Evolutionary conservation across 2,888 invertebrate genomes (phyloP).

Genomic region (Hanleya hanleyi): DNA sequence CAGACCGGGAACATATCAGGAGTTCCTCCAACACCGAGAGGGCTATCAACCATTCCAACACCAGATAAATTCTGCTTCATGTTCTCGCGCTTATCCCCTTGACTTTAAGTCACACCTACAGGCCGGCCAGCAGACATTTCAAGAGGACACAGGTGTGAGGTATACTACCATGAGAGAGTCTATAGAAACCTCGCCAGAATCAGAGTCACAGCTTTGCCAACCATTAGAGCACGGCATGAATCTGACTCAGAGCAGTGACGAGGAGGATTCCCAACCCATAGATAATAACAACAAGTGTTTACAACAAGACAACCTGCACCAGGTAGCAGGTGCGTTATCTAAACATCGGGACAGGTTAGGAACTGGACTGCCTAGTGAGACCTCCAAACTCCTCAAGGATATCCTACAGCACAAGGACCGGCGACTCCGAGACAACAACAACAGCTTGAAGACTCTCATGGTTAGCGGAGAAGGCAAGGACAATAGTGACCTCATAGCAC

Average conservation of each 20-base stretch:
- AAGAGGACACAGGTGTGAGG: no score
- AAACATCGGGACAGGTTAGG: background rate
- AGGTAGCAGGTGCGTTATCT: background rate
- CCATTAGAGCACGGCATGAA: background rate
- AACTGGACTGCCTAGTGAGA: background rate
- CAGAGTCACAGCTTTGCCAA: no score
- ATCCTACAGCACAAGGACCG: conserved; percentile 92
- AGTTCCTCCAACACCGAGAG: no score
- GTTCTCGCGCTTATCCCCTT: no score
- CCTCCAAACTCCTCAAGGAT: conserved; percentile 74
- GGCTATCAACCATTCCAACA: no score
- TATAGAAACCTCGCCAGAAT: no score
- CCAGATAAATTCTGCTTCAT: no score
- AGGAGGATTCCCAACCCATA: background rate
- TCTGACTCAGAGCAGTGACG: background rate
- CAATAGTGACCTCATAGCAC: background rate
- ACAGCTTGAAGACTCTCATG: conserved; percentile 19
- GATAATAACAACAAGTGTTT: background rate
- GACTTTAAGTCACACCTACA: no score
- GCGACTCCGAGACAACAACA: conserved; percentile 77
- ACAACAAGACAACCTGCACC: background rate
- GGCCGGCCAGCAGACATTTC: no score
- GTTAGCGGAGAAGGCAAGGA: background rate
- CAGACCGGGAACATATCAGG: no score
- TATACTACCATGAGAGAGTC: no score